Evolutionary conservation across 1,140 invertebrate species (phyloP).

Genomic region (Helicoverpa zea): DNA sequence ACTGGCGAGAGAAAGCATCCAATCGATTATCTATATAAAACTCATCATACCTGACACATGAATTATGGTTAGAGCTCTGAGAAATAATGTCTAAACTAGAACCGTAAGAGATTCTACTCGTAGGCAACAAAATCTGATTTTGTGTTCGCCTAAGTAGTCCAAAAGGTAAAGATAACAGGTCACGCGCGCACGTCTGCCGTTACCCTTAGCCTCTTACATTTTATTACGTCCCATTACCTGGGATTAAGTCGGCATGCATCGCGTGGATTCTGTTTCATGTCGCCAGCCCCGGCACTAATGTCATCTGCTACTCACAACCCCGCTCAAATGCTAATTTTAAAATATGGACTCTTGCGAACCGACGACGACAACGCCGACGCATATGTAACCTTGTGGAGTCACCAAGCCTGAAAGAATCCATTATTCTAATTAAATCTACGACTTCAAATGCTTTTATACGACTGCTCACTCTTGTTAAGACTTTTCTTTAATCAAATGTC

Average conservation of each 20-base stretch:
- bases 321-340: slow-evolving; percentile 54
- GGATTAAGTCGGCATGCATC: slow-evolving; percentile 76
- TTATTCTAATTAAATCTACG: slow-evolving; percentile 48
- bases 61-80: not conserved
- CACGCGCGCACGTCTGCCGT: slow-evolving; percentile 81
- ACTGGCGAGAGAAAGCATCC: slow-evolving; percentile 11
- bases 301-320: slow-evolving; percentile 42
- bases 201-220: slow-evolving; percentile 80
- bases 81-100: slow-evolving; percentile 24
- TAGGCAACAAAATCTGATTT: slow-evolving; percentile 62
- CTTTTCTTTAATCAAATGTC: slow-evolving; percentile 39
- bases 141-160: slow-evolving; percentile 71
- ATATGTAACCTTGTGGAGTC: slow-evolving; percentile 18
- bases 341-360: slow-evolving; percentile 38
- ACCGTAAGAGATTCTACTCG: slow-evolving; percentile 21
- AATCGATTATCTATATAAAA: slow-evolving; percentile 15
- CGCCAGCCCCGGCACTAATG: slow-evolving; percentile 58
- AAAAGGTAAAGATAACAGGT: slow-evolving; percentile 70
- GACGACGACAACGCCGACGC: not conserved
- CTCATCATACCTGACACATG: not conserved
- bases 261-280: slow-evolving; percentile 71
- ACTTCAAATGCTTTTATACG: slow-evolving; percentile 38
- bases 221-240: slow-evolving; percentile 82
- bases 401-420: slow-evolving; percentile 33
- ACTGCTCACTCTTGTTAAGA: slow-evolving; percentile 39